Base-by-base conservation (phyloP, 1,140 invertebrate species). In the Fopius arisanus region DNA sequence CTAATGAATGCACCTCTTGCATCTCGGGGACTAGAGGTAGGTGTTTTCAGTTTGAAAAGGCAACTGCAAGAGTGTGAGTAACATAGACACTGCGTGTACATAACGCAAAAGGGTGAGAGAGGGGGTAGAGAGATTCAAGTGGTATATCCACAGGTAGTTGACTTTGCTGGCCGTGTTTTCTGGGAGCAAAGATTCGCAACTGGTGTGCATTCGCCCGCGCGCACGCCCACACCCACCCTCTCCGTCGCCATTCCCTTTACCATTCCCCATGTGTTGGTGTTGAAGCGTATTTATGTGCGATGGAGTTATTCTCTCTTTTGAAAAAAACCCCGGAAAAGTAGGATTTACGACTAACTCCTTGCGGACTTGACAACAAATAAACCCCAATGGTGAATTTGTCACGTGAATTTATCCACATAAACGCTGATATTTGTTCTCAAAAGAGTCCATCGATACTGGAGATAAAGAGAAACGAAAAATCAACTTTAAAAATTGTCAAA, bases 101-200 rank as follows among this genome's bases (percentile, higher is more conserved):
- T 66, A 71, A 71, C 62, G 73, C 69, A 71, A 67, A 71, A 26
- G 28, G 26, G 48, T 33, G 43, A 62, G 26, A 14, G 62, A 37
- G 29, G 26, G 16, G 62, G n/a, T 3, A 31, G 12, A 31, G 29
- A 31, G 28, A 12, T 51, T 68, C 37, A 70, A 70, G 67, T 84
- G 78, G 80, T 77, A 62, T 62, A 85, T 85, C 83, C 82, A 85
- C 83, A 85, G 83, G 83, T 85, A 83, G 83, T 85, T 83, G 83
- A 84, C 82, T 85, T 83, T 77, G 76, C 80, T 77, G 76, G 75
- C 76, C 75, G 78, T 78, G 77, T 77, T 83, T 80, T 79, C 77
- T 73, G 71, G 33, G 40, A 72, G 74, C 74, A 75, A 75, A 78
- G 68, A 79, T 79, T 72, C 74, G 80, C 80, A 81, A 79, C 77